phyloP scores from a whole-genome alignment of 2,888 invertebrate genomes.

The Lasioglossum oenotherae region DNA sequence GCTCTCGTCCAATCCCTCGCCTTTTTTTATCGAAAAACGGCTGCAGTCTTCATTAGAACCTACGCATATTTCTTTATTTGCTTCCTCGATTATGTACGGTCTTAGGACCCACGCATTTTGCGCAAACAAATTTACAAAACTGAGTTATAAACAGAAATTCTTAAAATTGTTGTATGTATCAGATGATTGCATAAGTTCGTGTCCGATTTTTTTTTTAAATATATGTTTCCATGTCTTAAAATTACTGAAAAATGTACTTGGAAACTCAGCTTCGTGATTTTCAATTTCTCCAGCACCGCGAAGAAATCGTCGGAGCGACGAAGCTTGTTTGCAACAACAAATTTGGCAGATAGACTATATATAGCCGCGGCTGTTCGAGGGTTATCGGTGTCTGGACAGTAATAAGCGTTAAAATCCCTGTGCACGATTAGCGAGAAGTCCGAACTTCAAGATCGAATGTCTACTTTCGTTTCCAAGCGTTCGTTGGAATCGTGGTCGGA shows the following conservation, averaged over 20 bases:
- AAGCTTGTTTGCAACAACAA: not conserved
- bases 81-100: no score
- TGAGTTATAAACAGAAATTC: not conserved
- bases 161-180: not conserved
- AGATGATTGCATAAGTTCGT: no score
- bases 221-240: no score
- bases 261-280: not conserved
- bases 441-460: not conserved
- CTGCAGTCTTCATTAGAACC: no score
- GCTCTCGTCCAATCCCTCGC: not conserved
- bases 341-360: constrained; percentile 4
- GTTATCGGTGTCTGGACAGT: not conserved
- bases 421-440: not conserved
- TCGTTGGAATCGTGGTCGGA: not conserved
- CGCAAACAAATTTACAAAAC: not conserved
- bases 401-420: not conserved
- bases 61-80: no score
- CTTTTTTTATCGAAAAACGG: no score
- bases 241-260: no score
- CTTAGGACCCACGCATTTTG: no score
- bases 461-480: not conserved
- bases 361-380: constrained; percentile 3
- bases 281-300: not conserved
- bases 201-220: no score
- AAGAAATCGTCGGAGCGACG: not conserved